Conservation (phyloP, 64 coral and sea anemone genomes). For the Anthopleura sola region DNA sequence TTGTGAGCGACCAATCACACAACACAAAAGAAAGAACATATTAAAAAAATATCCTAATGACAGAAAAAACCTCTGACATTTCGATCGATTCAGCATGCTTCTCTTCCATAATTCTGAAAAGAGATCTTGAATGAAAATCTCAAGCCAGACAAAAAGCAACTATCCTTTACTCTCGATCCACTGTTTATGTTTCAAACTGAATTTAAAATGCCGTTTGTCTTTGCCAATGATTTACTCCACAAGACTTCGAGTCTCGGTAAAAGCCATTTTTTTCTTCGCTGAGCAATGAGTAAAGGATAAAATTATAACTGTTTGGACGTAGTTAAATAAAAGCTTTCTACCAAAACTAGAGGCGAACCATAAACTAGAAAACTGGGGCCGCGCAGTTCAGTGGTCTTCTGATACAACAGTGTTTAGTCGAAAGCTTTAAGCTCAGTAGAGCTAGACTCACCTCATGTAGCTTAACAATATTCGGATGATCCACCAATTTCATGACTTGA, state of each 20-base stretch:
- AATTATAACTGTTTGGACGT: neutral
- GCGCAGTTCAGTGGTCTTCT: neutral
- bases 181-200: neutral
- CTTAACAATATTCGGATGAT: slow-evolving; percentile 96
- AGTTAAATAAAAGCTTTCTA: neutral
- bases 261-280: neutral
- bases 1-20: neutral
- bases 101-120: neutral
- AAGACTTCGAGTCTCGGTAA: neutral
- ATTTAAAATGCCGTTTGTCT: neutral
- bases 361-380: neutral
- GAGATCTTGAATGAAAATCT: slow-evolving; percentile 9
- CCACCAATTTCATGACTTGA: slow-evolving; percentile 96
- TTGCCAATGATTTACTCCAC: neutral
- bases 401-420: neutral
- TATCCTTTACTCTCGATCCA: neutral
- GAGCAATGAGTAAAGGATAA: neutral
- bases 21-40: neutral
- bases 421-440: neutral
- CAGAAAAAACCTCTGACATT: neutral
- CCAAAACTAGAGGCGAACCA: neutral
- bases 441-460: slow-evolving; percentile 74
- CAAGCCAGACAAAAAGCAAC: neutral
- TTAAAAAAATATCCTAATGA: neutral
- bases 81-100: neutral